Percentiles rank a stretch among this genome's conserved stretches.
These are phyloP conservation scores for Caligus rogercresseyi DNA, from an alignment of 1,140 invertebrate genomes.

Conservation along the genomic window DNA sequence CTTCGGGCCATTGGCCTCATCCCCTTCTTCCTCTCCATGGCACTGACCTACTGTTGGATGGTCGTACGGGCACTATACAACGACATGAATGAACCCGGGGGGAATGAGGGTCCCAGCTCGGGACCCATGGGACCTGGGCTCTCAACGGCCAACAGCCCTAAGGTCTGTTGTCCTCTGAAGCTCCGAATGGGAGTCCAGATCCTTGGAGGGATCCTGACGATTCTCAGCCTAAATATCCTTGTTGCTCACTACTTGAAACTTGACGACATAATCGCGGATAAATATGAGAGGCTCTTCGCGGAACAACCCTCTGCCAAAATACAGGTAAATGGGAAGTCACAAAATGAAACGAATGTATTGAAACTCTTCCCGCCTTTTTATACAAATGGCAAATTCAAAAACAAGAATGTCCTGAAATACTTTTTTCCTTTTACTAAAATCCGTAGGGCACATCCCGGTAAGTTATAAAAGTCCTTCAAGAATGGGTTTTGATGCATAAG, in stretches of 20 bases:
- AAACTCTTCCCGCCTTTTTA: no score
- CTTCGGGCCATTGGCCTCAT: neutral
- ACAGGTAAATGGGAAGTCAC: neutral
- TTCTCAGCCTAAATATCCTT: constrained; percentile 5
- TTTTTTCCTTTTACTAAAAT: neutral
- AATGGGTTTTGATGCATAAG: no score
- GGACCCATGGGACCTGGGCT: neutral
- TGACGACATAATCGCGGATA: constrained; percentile 11
- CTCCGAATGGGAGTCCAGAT: constrained; percentile 6
- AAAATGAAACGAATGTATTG: no score
- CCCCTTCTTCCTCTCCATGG: neutral
- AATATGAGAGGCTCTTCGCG: neutral
- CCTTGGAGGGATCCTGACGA: constrained; percentile 13
- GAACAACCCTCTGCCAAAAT: neutral
- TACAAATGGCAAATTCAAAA: no score
- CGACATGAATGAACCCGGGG: neutral
- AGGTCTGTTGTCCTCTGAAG: neutral
- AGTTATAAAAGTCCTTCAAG: no score
- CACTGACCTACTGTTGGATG: constrained; percentile 5
- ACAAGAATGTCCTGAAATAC: neutral
- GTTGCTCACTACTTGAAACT: constrained; percentile 14
- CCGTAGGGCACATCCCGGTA: neutral
- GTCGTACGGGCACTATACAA: neutral
- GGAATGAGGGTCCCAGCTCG: neutral
- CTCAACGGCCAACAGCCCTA: neutral